phyloP scores from a whole-genome alignment of 1,140 invertebrate species.

The Papilio machaon region DNA sequence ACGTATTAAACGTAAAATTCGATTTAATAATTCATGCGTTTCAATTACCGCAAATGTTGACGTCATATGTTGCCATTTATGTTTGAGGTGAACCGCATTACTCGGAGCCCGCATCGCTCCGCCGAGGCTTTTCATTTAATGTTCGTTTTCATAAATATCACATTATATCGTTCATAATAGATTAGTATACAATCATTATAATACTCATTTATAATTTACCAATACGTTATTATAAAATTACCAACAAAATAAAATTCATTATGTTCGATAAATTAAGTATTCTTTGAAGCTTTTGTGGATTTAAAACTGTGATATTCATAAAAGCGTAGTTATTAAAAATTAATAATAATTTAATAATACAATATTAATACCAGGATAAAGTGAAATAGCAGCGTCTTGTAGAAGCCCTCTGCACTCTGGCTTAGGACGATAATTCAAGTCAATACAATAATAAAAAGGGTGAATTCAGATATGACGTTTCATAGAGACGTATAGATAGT shows the following conservation, averaged over 20 bases:
- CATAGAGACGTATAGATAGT: no score
- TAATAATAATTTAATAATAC: no score
- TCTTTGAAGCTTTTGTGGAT: no score
- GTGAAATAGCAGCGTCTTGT: no score
- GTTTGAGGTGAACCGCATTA: slow-evolving; percentile 5
- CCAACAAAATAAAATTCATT: background rate
- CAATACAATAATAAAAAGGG: no score
- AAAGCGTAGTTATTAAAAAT: no score
- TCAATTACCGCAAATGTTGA: slow-evolving; percentile 8
- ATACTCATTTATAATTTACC: background rate
- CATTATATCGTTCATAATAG: background rate
- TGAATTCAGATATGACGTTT: no score
- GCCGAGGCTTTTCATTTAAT: background rate
- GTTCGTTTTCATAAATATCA: background rate
- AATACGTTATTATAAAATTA: background rate
- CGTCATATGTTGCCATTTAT: slow-evolving; percentile 24
- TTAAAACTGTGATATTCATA: no score
- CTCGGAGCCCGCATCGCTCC: background rate
- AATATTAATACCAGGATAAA: no score
- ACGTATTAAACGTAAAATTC: background rate
- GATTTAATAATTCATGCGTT: slow-evolving; percentile 15
- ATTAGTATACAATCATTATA: background rate
- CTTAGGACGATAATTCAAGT: no score
- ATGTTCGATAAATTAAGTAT: no score
- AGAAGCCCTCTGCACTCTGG: no score